A percentile compares a stretch with the other conserved stretches of the same genome.
These are phyloP conservation scores for Peromyscus maniculatus DNA, from an alignment of 2,113 vertebrate species.

Conservation along the genomic window DNA sequence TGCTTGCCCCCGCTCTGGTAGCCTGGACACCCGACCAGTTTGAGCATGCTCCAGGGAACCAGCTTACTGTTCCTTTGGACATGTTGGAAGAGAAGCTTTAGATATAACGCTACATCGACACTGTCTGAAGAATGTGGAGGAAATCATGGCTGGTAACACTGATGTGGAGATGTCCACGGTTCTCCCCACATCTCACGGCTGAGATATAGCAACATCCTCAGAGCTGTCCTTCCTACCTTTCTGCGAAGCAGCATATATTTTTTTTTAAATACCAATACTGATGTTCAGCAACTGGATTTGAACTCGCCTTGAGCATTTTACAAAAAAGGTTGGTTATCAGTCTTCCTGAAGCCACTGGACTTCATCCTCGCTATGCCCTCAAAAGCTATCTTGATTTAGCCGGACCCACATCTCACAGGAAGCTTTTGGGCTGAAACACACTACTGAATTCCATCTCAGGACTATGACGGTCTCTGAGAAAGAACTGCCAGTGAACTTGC, in stretches of 20 bases:
- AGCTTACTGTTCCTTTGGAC: background rate
- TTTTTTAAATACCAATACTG: background rate
- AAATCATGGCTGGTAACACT: background rate
- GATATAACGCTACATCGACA: background rate
- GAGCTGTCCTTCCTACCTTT: background rate
- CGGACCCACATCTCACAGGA: background rate
- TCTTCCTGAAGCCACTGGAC: conserved; percentile 4
- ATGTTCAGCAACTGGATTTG: background rate
- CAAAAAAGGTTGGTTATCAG: background rate
- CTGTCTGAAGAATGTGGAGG: background rate
- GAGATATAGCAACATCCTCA: background rate
- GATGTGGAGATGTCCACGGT: background rate
- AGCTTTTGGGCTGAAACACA: conserved; percentile 23
- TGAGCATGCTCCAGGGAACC: background rate
- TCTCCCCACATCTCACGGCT: background rate
- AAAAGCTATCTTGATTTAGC: background rate
- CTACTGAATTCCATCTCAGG: background rate
- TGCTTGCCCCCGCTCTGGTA: background rate
- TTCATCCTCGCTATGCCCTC: background rate
- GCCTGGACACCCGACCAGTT: background rate
- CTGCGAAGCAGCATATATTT: background rate
- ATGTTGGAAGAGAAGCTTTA: background rate
- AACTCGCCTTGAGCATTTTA: background rate
- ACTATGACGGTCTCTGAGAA: background rate
- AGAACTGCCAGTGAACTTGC: background rate